phyloP scores from a whole-genome alignment of 2,113 vertebrate genomes.

The Toxotes jaculatrix region DNA sequence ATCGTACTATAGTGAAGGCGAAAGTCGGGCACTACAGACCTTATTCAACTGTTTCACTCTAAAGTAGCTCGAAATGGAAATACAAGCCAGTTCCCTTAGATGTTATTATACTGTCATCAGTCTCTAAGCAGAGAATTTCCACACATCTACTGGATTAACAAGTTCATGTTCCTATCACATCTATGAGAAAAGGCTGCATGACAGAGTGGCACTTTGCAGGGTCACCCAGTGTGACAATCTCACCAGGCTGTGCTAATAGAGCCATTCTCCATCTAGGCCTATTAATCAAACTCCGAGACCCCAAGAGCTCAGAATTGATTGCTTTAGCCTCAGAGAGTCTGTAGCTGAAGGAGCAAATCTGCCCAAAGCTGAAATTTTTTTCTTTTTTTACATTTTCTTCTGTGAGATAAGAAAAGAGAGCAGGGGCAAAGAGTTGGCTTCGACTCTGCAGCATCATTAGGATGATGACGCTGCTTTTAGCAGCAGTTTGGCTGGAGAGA shows the following conservation, averaged over 20 bases:
- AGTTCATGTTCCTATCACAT: conserved; percentile 29
- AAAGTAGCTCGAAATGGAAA: conserved; percentile 11
- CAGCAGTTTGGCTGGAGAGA: conserved; percentile 2
- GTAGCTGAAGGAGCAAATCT: conserved; percentile 37
- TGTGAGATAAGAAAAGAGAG: conserved; percentile 36
- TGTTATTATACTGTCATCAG: conserved; percentile 13
- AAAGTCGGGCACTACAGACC: not conserved
- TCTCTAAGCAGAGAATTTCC: conserved; percentile 15
- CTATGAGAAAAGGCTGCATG: conserved; percentile 18
- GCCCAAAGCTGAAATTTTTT: conserved; percentile 10
- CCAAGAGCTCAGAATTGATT: conserved; percentile 54
- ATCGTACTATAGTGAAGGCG: too few relatives aligned
- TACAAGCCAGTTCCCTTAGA: conserved; percentile 3
- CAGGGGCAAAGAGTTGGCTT: not conserved
- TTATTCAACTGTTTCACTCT: not conserved
- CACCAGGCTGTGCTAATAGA: conserved; percentile 44
- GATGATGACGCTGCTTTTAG: conserved; percentile 35
- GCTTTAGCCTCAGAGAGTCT: conserved; percentile 35
- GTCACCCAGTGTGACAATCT: conserved; percentile 39
- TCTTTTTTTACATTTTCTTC: conserved; percentile 5
- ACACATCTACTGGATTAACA: conserved; percentile 9
- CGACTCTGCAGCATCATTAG: conserved; percentile 23
- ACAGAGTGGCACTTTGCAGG: conserved; percentile 36
- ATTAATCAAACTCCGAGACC: conserved; percentile 57
- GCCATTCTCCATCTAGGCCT: conserved; percentile 40